These are phyloP conservation scores for Trachelus stipa DNA, from an alignment of 2,888 invertebrate species.

Conservation along the genomic window DNA sequence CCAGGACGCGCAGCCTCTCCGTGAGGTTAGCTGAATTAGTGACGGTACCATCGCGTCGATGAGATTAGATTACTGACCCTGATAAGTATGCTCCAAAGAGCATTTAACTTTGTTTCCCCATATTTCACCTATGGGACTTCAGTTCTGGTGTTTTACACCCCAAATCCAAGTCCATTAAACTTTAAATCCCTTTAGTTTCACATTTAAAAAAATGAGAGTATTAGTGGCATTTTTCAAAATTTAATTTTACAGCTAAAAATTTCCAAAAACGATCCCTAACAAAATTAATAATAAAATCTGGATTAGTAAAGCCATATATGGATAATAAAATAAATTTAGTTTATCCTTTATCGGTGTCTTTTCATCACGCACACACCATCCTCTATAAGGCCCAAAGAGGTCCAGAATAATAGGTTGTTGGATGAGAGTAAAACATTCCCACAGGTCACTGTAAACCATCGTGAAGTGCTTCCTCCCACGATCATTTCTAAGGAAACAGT, in stretches of 20 bases:
- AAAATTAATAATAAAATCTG: neutral
- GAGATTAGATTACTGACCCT: conserved; percentile 40
- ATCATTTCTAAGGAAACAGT: conserved; percentile 42
- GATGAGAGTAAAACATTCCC: conserved; percentile 40
- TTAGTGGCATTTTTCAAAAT: neutral
- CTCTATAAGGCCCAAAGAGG: neutral
- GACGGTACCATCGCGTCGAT: conserved; percentile 27
- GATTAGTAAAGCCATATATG: neutral
- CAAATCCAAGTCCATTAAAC: neutral
- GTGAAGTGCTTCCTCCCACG: conserved; percentile 44
- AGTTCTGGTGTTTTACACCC: neutral
- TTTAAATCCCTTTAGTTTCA: neutral
- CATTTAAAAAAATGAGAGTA: no score
- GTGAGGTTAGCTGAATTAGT: conserved; percentile 21
- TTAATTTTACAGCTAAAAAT: neutral
- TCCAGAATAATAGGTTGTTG: neutral
- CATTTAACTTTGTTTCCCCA: conserved; percentile 19
- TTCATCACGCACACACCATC: neutral
- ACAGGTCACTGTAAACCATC: conserved; percentile 24
- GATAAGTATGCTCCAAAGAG: conserved; percentile 22
- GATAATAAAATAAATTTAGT: neutral
- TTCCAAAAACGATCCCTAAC: neutral
- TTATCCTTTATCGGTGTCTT: neutral
- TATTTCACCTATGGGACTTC: conserved; percentile 2
- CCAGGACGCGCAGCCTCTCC: conserved; percentile 5